These are phyloP conservation scores for Koerneria pararmatus DNA, from an alignment of 2,888 invertebrate genomes.

Conservation along the genomic window DNA sequence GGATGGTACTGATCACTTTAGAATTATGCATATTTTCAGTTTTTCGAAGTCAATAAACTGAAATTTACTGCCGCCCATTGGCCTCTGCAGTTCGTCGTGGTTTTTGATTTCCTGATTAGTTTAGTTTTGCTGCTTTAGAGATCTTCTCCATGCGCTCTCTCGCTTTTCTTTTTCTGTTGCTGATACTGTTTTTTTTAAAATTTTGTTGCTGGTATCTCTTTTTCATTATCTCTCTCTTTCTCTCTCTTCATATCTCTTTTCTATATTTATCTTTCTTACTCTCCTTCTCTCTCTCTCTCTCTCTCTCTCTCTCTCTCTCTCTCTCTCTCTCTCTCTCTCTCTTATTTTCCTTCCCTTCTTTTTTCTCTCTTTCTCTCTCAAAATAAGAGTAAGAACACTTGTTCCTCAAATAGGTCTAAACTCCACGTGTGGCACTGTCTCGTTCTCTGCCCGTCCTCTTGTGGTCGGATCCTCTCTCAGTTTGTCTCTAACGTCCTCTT, in stretches of 20 bases:
- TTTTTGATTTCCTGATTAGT: too few relatives aligned
- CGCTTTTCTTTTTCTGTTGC: too few relatives aligned
- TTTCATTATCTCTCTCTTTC: conserved; percentile 3
- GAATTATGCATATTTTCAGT: too few relatives aligned
- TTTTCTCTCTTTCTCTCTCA: conserved; percentile 13
- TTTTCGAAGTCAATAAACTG: too few relatives aligned
- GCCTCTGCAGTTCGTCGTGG: too few relatives aligned
- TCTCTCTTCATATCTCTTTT: conserved; percentile 1
- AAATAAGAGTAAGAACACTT: neutral
- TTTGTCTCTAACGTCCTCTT: too few relatives aligned
- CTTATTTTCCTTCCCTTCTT: conserved; percentile 2
- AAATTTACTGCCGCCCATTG: too few relatives aligned
- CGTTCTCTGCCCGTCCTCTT: neutral
- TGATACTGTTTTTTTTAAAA: too few relatives aligned
- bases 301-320: neutral
- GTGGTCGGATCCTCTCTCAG: too few relatives aligned
- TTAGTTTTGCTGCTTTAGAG: too few relatives aligned
- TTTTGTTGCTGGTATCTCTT: neutral
- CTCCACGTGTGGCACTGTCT: neutral
- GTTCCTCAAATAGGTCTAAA: neutral
- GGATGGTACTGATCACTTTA: too few relatives aligned
- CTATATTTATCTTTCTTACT: conserved; percentile 1
- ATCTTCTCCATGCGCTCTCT: too few relatives aligned
- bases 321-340: conserved; percentile 12
- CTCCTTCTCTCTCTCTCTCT: conserved; percentile 20